A percentile compares a stretch with the other conserved stretches of the same genome.
Conservation (phyloP, 1,140 invertebrate species). For the Drosophila auraria region DNA sequence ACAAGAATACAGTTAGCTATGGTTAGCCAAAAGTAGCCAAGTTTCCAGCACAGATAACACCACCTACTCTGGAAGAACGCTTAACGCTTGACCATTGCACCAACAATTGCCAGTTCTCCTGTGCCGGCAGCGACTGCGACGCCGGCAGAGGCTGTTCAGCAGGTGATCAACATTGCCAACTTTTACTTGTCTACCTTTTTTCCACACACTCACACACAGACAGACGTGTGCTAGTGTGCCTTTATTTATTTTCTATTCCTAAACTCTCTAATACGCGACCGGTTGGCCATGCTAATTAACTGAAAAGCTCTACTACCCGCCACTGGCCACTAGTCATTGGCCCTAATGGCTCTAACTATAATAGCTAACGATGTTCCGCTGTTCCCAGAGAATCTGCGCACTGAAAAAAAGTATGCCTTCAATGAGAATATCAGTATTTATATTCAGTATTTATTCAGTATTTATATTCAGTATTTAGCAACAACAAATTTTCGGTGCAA, state of each 20-base stretch:
- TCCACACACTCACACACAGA: background rate
- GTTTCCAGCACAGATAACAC: background rate
- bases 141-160: background rate
- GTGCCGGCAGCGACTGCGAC: background rate
- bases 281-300: conserved; percentile 54
- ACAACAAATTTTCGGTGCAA: no score
- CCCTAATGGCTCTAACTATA: conserved; percentile 43
- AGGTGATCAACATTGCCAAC: conserved; percentile 33
- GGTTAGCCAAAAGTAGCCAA: background rate
- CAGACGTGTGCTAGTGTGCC: background rate
- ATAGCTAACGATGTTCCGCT: conserved; percentile 28
- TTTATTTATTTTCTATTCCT: conserved; percentile 43
- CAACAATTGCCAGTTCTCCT: background rate
- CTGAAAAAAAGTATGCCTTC: background rate
- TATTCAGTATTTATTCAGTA: background rate
- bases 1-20: background rate
- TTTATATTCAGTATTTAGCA: background rate
- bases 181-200: conserved; percentile 22
- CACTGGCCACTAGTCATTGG: conserved; percentile 18
- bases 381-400: conserved; percentile 1
- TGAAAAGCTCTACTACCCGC: conserved; percentile 32
- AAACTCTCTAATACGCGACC: conserved; percentile 45
- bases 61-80: conserved; percentile 7
- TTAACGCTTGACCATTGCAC: conserved; percentile 25
- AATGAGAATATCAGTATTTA: background rate